A percentile compares a stretch with the other conserved stretches of the same genome.
Conservation (phyloP, 1,140 invertebrate species). For the Lordiphosa collinella region DNA sequence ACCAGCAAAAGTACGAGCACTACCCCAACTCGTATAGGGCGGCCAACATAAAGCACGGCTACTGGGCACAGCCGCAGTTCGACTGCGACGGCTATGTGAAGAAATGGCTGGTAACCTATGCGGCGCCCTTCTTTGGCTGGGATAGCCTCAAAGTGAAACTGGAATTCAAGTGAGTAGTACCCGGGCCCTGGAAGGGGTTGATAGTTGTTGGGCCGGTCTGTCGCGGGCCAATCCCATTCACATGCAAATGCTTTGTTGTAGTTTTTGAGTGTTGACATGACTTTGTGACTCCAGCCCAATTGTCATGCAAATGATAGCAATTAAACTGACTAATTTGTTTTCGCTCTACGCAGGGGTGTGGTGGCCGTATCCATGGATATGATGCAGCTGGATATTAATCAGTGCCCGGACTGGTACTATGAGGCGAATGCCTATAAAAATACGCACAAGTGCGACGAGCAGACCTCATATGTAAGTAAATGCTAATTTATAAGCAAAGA, state of each 20-base stretch:
- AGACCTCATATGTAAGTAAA: constrained; percentile 94
- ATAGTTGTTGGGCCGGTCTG: constrained; percentile 40
- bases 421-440: constrained; percentile 96
- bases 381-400: constrained; percentile 94
- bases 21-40: constrained; percentile 94
- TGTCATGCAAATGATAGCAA: constrained; percentile 65
- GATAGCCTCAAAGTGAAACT: constrained; percentile 93
- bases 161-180: constrained; percentile 94
- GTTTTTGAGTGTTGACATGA: constrained; percentile 54
- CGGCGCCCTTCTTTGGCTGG: constrained; percentile 97
- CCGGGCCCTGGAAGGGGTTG: constrained; percentile 6
- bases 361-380: constrained; percentile 96
- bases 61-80: constrained; percentile 96
- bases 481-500: no score
- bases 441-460: constrained; percentile 95
- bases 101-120: constrained; percentile 97
- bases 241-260: constrained; percentile 49
- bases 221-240: constrained; percentile 51
- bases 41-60: constrained; percentile 91
- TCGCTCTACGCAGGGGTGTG: constrained; percentile 87
- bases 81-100: constrained; percentile 95
- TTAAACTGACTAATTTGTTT: constrained; percentile 76
- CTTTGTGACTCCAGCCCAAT: constrained; percentile 37
- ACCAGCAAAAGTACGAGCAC: constrained; percentile 91
- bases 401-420: constrained; percentile 94